These are phyloP conservation scores for Ophion ventricosus DNA, from an alignment of 2,888 invertebrate species.

Conservation along the genomic window DNA sequence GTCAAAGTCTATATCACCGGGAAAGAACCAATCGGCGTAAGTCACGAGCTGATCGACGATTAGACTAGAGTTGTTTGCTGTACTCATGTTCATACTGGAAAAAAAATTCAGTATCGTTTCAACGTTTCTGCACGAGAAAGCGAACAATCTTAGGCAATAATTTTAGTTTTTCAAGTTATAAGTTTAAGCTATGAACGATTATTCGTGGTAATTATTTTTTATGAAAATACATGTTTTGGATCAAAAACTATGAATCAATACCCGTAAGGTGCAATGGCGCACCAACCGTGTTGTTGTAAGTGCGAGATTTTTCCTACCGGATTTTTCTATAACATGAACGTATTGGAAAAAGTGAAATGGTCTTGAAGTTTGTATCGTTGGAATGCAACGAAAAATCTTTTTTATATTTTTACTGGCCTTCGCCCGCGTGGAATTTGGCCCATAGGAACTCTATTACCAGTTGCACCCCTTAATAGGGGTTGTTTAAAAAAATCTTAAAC, in stretches of 20 bases:
- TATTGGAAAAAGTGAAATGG: background rate
- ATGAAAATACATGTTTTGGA: background rate
- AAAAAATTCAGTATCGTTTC: background rate
- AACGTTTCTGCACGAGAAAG: background rate
- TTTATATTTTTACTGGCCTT: no score
- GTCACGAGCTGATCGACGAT: slow-evolving; percentile 93
- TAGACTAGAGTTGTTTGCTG: slow-evolving; percentile 92
- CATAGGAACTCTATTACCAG: no score
- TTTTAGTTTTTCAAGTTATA: no score
- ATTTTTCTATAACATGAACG: background rate
- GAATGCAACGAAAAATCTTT: no score
- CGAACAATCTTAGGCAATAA: background rate
- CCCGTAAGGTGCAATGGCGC: background rate
- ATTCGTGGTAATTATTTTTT: background rate
- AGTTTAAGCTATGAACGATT: no score
- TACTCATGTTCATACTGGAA: slow-evolving; percentile 90
- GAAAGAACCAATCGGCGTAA: slow-evolving; percentile 93
- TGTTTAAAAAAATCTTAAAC: no score
- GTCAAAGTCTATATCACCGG: slow-evolving; percentile 90
- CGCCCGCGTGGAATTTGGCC: no score
- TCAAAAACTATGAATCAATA: background rate
- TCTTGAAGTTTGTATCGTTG: no score
- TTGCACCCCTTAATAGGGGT: no score
- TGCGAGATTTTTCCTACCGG: background rate
- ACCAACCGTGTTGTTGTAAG: no score